Base-by-base conservation (phyloP, 2,888 invertebrate genomes). In the Epistrophe eligans region DNA sequence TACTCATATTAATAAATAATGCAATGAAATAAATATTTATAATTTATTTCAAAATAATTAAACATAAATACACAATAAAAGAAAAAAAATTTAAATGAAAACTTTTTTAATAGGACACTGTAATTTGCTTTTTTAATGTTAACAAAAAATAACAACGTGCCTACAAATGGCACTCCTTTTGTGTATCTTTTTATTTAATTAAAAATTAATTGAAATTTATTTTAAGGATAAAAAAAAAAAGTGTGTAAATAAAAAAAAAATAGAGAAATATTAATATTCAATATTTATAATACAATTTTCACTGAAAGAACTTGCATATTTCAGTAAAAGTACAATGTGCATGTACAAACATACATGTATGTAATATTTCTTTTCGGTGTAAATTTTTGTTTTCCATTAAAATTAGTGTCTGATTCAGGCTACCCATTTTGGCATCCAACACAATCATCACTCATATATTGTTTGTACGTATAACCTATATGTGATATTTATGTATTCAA, bases 201-300 rank as follows among this genome's bases (percentile, higher is more conserved):
- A n/a, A 45, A 64, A 64, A 45, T 48, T 45, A 45, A 64, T 45
- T 64, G 45, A 45, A 28, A 64, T 64, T 64, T 64, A 62, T 28
- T 45, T 28, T 43, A 43, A 15, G 7, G 38, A 35, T 35, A 58
- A 58, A 58, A 58, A 35, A 17, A 58, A 58, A 58, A 17, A 35
- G 11, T 58, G n/a, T 58, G 35, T 58, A 58, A 58, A 58, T 35
- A 58, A 13, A 35, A 58, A 58, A 58, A 13, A 35, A 58, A 58
- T 11, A 55, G 11, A 35, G 35, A 6, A 58, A 58, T 13, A 38
- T 58, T 38, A 58, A 58, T 35, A 58, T 58, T 35, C 58, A 58
- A 58, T 58, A 6, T 19, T 11, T 38, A 35, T 35, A 58, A 38
- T 58, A 58, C 10, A 2, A 38, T 58, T 58, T 58, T 58, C 35